Base-by-base conservation (phyloP, 2,888 invertebrate species). In the Pseudococcus jackbeardsleyi region DNA sequence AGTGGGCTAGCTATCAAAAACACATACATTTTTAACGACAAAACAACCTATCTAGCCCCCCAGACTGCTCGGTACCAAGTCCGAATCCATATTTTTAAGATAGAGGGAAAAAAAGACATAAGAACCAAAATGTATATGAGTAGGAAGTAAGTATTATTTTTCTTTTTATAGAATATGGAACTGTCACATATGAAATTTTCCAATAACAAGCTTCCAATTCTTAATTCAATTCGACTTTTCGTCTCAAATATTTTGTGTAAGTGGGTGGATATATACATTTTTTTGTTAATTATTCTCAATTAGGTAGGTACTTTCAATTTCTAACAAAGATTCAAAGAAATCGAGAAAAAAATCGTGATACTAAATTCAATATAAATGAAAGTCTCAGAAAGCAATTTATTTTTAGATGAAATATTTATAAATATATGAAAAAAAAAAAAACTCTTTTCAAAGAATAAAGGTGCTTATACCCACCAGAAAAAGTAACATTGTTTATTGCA, bases 401-500 rank as follows among this genome's bases (percentile, higher is more conserved):
- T 59, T 59, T 19, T 59, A n/a, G 7, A 59, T 59, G 9, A 59
- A 59, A 59, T 59, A 59, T 59, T 59, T 59, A 59, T 59, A 59
- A 59, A 59, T 19, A 4, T 59, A 59, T 9, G 19, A 59, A 59
- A 59, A 19, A 19, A 59, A 19, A 19, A 33, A 33, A 33, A 33
- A 33, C 19, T 59, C 19, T n/a, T 59, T 59, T 59, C n/a, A 59
- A 59, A 59, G 59, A 59, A 59, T 59, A 59, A 59, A 59, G 19
- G 11, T 19, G 7, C 19, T 5, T 50, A 50, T 50, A 50, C 5
- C 54, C 59, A 9, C 59, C n/a, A 59, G 19, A 59, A 59, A 17
- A 59, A 9, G 19, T 59, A 59, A 19, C n/a, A 19, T 19, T 19
- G n/a, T 59, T 59, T 59, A 59, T 59, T 19, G 6, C 19, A 50